Conservation (phyloP, 2,113 vertebrate species). For the Myodes glareolus region DNA sequence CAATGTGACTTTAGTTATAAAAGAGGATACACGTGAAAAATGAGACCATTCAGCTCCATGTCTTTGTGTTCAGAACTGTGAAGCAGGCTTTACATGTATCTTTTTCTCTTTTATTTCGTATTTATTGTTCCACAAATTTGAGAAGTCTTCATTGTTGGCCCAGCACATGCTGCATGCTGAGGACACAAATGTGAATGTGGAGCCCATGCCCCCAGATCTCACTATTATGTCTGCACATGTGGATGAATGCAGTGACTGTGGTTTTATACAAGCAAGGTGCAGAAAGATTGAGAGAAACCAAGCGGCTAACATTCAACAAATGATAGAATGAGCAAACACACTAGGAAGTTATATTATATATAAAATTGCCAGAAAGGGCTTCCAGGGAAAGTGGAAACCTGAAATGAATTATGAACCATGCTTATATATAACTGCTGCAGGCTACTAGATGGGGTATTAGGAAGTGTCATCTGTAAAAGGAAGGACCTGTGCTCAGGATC, state of each 20-base stretch:
- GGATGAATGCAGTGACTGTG: not conserved
- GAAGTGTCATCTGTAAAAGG: not conserved
- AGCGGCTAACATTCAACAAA: not conserved
- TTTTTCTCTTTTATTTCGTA: not conserved
- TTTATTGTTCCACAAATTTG: not conserved
- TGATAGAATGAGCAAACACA: not conserved
- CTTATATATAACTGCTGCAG: not conserved
- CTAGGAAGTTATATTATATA: not conserved
- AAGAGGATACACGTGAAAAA: conserved; percentile 31
- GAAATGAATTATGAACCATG: not conserved
- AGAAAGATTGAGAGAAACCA: not conserved
- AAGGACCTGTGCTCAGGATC: not conserved
- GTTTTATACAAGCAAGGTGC: not conserved
- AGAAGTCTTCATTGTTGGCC: not conserved
- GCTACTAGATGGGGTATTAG: not conserved
- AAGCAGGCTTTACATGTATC: not conserved
- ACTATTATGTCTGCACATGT: not conserved
- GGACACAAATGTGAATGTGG: not conserved
- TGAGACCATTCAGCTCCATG: not conserved
- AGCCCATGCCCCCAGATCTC: not conserved
- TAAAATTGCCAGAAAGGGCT: not conserved
- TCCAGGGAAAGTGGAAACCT: not conserved
- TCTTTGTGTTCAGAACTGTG: not conserved
- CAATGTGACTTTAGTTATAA: not conserved
- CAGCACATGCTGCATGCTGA: not conserved